Base-by-base conservation (phyloP, 2,113 vertebrate genomes). In the Cathartes aura region DNA sequence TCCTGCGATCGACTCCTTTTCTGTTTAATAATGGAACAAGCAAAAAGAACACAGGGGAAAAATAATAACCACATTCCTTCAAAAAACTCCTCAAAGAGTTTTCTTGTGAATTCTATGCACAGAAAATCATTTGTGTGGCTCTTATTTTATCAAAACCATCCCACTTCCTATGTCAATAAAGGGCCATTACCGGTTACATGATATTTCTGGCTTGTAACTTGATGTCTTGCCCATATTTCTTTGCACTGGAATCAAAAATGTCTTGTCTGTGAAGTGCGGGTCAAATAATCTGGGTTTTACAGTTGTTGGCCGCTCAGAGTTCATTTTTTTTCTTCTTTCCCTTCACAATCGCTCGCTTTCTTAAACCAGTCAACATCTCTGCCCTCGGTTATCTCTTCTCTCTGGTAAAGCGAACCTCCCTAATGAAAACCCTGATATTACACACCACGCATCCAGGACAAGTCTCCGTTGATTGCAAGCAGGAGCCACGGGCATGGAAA, bases 121-220 rank as follows among this genome's bases (percentile, higher is more conserved):
- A 95, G 59, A 89, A 96, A 96, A 90, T 94, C 3, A 50, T 82
- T 89, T 82, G 59, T 91, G 78, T 48, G 58, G 84, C 50, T 92
- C 68, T 75, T 50, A 11, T n/a, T 96, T 94, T 95, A 96, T 85
- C 94, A 88, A 94, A 96, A 70, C 74, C 94, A 94, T 67, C 91
- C 84, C 56, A 82, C 29, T 91, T 96, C 89, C 89, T 47, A 32
- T 68, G 82, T 67, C 91, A 88, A 26, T 86, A 89, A 82, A 59
- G 73, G 67, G 43, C 76, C 72, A 63, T 92, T 76, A 89, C 93
- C 63, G 34, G 60, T 87, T 89, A 72, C 56, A 90, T 78, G 82
- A 42, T 80, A 71, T 94, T 95, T 94, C 92, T 97, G 95, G 72
- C 92, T 27, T 80, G 79, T 40, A 82, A 82, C 42, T 93, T 62